Evolutionary conservation across 2,797 vertebrate species (phyloP).

Genomic region (Labroides dimidiatus): DNA sequence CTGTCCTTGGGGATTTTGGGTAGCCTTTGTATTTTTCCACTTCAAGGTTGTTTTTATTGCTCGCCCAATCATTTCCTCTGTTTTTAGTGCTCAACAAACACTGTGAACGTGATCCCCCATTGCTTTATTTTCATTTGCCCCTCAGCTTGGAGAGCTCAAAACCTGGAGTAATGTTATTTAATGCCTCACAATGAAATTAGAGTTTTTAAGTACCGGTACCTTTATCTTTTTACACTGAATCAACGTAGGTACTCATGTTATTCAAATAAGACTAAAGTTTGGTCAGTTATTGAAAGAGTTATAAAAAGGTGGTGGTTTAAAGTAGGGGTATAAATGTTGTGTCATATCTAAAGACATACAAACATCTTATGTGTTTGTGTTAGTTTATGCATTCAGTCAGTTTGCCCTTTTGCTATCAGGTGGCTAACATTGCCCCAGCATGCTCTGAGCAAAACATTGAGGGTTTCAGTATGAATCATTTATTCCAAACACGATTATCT

Average conservation of each 20-base stretch:
- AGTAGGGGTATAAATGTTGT: not conserved
- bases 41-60: constrained; percentile 46
- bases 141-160: not conserved
- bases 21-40: constrained; percentile 63
- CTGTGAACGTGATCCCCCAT: constrained; percentile 18
- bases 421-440: not conserved
- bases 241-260: not conserved
- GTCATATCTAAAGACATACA: not conserved
- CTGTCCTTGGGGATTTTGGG: constrained; percentile 35
- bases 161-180: not conserved
- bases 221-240: not conserved
- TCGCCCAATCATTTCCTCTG: constrained; percentile 57
- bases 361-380: not conserved
- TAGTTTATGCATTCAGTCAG: not conserved
- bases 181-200: not conserved
- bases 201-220: constrained; percentile 4
- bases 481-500: not conserved
- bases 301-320: not conserved
- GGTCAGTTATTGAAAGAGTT: not conserved
- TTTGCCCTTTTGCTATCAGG: not conserved
- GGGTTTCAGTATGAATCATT: constrained; percentile 14
- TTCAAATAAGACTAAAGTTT: not conserved
- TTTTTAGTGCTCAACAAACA: constrained; percentile 48
- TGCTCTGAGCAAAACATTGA: not conserved
- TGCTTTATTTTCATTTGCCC: constrained; percentile 14